A percentile compares a stretch with the other conserved stretches of the same genome.
Conservation (phyloP, 2,888 invertebrate species). For the Galeruca laticollis region DNA sequence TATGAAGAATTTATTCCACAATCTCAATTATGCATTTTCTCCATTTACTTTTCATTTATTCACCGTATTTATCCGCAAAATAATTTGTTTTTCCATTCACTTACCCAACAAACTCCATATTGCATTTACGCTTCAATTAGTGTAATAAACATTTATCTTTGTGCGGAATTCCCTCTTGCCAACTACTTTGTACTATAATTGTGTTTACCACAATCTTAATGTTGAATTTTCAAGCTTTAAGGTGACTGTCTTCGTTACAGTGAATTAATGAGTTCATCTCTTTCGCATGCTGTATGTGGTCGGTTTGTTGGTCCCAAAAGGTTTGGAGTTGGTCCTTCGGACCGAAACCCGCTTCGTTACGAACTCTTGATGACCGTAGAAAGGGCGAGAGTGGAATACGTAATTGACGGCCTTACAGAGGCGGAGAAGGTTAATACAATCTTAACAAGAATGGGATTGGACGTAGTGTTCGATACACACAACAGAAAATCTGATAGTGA, state of each 20-base stretch:
- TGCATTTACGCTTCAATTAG: too few relatives aligned
- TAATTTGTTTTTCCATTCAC: too few relatives aligned
- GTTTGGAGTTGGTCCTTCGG: conserved; percentile 26
- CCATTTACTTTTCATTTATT: too few relatives aligned
- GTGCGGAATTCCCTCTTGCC: not conserved
- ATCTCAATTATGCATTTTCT: too few relatives aligned
- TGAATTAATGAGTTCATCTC: conserved; percentile 57
- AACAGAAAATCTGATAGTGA: not conserved
- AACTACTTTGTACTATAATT: not conserved
- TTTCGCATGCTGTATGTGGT: conserved; percentile 53
- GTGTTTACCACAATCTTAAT: not conserved
- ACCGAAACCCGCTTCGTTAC: conserved; percentile 53
- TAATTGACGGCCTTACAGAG: conserved; percentile 42
- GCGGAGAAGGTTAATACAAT: conserved; percentile 7
- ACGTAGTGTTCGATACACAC: not conserved
- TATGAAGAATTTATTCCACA: too few relatives aligned
- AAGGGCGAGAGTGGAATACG: conserved; percentile 54
- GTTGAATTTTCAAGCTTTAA: not conserved
- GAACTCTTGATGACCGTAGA: conserved; percentile 55
- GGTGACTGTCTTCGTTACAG: conserved; percentile 50
- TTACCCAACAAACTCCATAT: too few relatives aligned
- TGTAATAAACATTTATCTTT: too few relatives aligned
- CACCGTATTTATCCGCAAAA: too few relatives aligned
- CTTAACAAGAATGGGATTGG: not conserved
- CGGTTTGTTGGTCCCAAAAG: conserved; percentile 12